These are phyloP conservation scores for Leptopilina clavipes DNA, from an alignment of 1,140 invertebrate genomes.

Conservation along the genomic window DNA sequence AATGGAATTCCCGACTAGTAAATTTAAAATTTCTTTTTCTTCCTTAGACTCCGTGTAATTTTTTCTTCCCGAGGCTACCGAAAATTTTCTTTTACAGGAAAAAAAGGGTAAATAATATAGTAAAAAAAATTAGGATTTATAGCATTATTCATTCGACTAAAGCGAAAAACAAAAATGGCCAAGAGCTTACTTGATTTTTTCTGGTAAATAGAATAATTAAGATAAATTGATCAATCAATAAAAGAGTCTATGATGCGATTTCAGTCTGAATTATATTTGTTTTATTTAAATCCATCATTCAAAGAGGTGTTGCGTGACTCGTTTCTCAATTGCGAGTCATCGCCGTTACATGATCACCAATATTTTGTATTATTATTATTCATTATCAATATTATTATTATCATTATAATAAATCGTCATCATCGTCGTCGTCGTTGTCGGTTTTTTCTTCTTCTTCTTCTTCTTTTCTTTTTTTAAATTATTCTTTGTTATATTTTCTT, in stretches of 20 bases:
- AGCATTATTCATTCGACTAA: slow-evolving; percentile 34
- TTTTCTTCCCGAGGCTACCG: neutral
- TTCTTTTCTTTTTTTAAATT: neutral
- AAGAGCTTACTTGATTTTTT: slow-evolving; percentile 44
- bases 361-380: slow-evolving; percentile 54
- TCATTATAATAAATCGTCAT: slow-evolving; percentile 22
- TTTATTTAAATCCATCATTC: slow-evolving; percentile 75
- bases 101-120: slow-evolving; percentile 23
- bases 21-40: neutral
- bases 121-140: slow-evolving; percentile 35
- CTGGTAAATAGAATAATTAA: slow-evolving; percentile 57
- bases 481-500: slow-evolving; percentile 2
- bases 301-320: slow-evolving; percentile 73
- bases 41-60: neutral
- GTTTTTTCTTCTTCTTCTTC: neutral
- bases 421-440: slow-evolving; percentile 24
- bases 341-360: slow-evolving; percentile 73
- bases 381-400: slow-evolving; percentile 56
- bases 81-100: neutral
- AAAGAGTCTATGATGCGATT: slow-evolving; percentile 71
- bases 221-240: slow-evolving; percentile 56
- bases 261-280: slow-evolving; percentile 74
- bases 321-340: slow-evolving; percentile 71
- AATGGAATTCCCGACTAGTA: slow-evolving; percentile 15
- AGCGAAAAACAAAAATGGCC: neutral